A percentile compares a stretch with the other conserved stretches of the same genome.
phyloP scores from a whole-genome alignment of 2,888 invertebrate species.

The Drosophila setosimentum region DNA sequence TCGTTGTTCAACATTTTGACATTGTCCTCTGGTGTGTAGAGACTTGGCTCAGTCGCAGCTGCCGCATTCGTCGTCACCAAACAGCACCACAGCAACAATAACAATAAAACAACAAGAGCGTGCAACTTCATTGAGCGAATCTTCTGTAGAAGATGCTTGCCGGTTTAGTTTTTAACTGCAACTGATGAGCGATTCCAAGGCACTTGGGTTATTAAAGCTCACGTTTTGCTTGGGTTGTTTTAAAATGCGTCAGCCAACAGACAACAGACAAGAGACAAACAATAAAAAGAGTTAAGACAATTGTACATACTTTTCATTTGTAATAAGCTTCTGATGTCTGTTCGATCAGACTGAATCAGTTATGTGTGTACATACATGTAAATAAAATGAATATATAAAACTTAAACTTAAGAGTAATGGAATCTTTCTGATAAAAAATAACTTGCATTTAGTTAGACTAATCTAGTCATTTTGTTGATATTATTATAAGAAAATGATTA shows the following conservation, averaged over 20 bases:
- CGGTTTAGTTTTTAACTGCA: conserved; percentile 54
- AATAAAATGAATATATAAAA: neutral
- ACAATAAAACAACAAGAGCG: conserved; percentile 24
- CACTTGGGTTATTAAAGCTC: conserved; percentile 66
- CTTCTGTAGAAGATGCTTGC: conserved; percentile 48
- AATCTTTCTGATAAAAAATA: neutral
- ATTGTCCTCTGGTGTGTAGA: conserved; percentile 56
- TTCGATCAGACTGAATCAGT: neutral
- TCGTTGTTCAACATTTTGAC: conserved; percentile 35
- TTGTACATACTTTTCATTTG: conserved; percentile 20
- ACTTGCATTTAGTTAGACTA: no score
- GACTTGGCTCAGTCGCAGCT: conserved; percentile 33
- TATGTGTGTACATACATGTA: neutral
- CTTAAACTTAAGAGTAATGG: neutral
- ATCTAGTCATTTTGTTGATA: neutral
- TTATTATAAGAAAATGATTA: neutral
- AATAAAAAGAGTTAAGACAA: conserved; percentile 4
- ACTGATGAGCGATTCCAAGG: conserved; percentile 50
- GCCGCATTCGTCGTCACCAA: conserved; percentile 2
- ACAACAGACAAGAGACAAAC: conserved; percentile 15
- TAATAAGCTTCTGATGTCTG: conserved; percentile 1
- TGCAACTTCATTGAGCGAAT: conserved; percentile 39
- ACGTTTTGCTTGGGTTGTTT: conserved; percentile 42
- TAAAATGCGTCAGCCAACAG: conserved; percentile 15
- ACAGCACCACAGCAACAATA: conserved; percentile 8